Percentiles rank a stretch among this genome's conserved stretches.
Conservation (phyloP, 2,888 invertebrate genomes). For the Holacanthella duospinosa region DNA sequence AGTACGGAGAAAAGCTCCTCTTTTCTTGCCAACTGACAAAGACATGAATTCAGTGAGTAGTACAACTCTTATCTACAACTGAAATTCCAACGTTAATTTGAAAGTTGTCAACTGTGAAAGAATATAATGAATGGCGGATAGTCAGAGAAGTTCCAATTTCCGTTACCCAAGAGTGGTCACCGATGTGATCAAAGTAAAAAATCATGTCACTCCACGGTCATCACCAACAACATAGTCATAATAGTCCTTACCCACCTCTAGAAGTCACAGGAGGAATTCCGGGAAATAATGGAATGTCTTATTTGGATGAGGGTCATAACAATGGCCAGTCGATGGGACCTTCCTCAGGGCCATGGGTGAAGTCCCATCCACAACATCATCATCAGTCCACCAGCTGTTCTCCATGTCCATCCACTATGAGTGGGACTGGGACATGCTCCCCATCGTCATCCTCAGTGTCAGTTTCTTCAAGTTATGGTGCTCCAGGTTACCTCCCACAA, state of each 20-base stretch:
- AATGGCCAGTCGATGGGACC: no score
- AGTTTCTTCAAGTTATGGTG: conserved; percentile 8
- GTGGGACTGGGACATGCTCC: conserved; percentile 10
- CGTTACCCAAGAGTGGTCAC: neutral
- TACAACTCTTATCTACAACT: no score
- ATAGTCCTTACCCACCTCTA: no score
- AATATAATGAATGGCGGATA: neutral
- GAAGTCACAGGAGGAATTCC: no score
- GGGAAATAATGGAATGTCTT: conserved; percentile 11
- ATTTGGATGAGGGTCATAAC: neutral
- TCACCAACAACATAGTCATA: no score
- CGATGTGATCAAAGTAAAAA: conserved; percentile 19
- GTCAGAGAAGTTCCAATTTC: no score
- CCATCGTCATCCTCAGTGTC: conserved; percentile 14
- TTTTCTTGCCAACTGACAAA: no score
- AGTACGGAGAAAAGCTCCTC: conserved; percentile 6
- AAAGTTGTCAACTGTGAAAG: no score
- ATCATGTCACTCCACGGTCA: conserved; percentile 15
- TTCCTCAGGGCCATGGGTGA: neutral
- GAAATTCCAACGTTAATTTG: no score
- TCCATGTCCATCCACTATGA: neutral
- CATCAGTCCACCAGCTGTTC: conserved; percentile 10
- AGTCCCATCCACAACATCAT: conserved; percentile 9
- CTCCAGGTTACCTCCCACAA: neutral
- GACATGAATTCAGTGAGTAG: no score